These are phyloP conservation scores for Metacarcinus magister DNA, from an alignment of 2,888 invertebrate genomes.

Conservation along the genomic window DNA sequence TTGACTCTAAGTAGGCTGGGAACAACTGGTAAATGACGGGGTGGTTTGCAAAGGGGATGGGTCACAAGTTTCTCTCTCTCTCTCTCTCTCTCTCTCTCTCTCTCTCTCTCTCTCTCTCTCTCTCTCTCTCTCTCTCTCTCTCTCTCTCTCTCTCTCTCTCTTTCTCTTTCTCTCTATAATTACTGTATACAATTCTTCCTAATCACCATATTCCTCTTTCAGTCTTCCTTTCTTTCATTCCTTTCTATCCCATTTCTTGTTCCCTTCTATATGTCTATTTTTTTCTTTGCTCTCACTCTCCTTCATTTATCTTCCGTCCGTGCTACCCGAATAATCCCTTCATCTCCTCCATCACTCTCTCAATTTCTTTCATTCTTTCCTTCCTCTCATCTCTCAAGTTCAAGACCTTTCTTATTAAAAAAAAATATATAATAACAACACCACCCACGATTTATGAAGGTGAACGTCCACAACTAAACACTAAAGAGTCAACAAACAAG, in stretches of 20 bases:
- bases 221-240: background rate
- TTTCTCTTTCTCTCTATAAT: background rate
- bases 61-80: background rate
- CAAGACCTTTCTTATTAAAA: background rate
- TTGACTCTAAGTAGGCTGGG: background rate
- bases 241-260: background rate
- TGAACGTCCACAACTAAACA: background rate
- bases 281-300: background rate
- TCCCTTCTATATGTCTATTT: background rate
- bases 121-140: background rate
- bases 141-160: background rate
- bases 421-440: too few species aligned
- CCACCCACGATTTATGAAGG: background rate
- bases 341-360: background rate
- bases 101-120: background rate
- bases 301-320: background rate
- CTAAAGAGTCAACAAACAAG: background rate
- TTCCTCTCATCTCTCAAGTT: background rate
- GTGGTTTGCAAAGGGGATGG: conserved; percentile 46
- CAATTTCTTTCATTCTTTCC: conserved; percentile 28
- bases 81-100: conserved; percentile 15
- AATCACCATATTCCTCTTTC: background rate
- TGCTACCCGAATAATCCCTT: background rate
- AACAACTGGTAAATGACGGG: conserved; percentile 51
- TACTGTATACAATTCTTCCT: background rate